Evolutionary conservation across 2,888 invertebrate species (phyloP), one percentile per base, ranked within the genome.

Genomic region (Selenia dentaria): DNA sequence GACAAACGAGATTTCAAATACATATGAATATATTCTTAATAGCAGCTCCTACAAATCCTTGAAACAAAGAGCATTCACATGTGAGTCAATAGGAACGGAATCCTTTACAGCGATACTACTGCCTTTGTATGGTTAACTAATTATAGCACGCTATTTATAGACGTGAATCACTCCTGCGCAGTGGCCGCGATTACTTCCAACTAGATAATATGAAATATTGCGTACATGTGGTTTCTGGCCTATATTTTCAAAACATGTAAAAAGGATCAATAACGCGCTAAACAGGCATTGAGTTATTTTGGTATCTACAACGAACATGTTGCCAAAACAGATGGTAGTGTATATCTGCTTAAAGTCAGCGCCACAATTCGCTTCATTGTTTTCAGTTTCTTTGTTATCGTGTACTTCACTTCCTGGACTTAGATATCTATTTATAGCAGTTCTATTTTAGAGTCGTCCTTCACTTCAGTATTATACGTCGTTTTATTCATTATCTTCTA

Each of bases 101-200:
- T 71, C 68, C 70, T 71, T 67, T 62, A 62, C 64, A 60, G 63
- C 61, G 53, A 43, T 66, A 64, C 58, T 58, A 66, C 41, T 37
- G 68, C 59, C 79, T 83, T 81, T 83, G 82, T 84, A 81, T 75
- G 75, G 74, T 67, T 65, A 64, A 71, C 79, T 84, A 83, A 82
- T 78, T 81, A 82, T 84, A 81, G 70, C 54, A 48, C 29, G 29
- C 65, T 83, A 83, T 79, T 79, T 76, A 70, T 83, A 82, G 66
- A 31, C 48, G 71, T 85, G 85, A 85, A 61, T 84, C 84, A 84
- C 76, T 77, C 76, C 70, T 78, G 75, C 80, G 78, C 78, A 71
- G 73, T 47, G 49, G 51, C 26, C 29, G 42, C 38, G 45, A 59
- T 67, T 61, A 59, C 42, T 59, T 56, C 54, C 65, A 65, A 47